Conservation (phyloP, 2,888 invertebrate species). For the Lepidocyrtinus sp. region DNA sequence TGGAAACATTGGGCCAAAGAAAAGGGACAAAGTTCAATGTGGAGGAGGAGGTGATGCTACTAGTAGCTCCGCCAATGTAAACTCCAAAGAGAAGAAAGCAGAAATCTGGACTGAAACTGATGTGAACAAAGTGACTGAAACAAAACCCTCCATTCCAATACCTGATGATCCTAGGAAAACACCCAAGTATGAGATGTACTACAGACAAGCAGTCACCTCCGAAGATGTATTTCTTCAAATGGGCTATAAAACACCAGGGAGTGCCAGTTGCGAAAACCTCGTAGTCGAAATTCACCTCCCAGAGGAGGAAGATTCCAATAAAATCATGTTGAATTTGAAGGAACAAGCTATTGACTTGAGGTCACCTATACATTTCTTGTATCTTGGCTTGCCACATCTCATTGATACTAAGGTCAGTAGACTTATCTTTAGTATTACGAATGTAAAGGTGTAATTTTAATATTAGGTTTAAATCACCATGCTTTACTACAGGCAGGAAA, state of each 20-base stretch:
- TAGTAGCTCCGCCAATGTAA: neutral
- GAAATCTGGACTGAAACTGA: slow-evolving; percentile 71
- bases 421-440: neutral
- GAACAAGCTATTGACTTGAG: slow-evolving; percentile 78
- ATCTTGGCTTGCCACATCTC: slow-evolving; percentile 84
- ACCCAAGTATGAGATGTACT: slow-evolving; percentile 85
- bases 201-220: slow-evolving; percentile 87
- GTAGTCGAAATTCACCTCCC: slow-evolving; percentile 84
- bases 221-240: slow-evolving; percentile 92
- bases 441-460: neutral
- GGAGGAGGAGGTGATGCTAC: slow-evolving; percentile 68
- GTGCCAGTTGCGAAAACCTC: slow-evolving; percentile 90
- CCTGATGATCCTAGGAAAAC: slow-evolving; percentile 77
- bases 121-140: slow-evolving; percentile 72
- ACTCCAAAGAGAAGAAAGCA: slow-evolving; percentile 50
- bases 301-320: slow-evolving; percentile 81
- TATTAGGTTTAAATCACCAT: neutral
- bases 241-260: slow-evolving; percentile 83
- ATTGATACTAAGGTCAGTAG: slow-evolving; percentile 79
- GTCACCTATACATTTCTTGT: slow-evolving; percentile 80
- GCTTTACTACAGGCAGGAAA: slow-evolving; percentile 77
- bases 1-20: slow-evolving; percentile 72
- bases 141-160: slow-evolving; percentile 71
- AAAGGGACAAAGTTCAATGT: slow-evolving; percentile 59
- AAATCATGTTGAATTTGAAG: slow-evolving; percentile 81